Conservation (phyloP, 2,113 vertebrate species). For the Brachypodius melanocephalos region DNA sequence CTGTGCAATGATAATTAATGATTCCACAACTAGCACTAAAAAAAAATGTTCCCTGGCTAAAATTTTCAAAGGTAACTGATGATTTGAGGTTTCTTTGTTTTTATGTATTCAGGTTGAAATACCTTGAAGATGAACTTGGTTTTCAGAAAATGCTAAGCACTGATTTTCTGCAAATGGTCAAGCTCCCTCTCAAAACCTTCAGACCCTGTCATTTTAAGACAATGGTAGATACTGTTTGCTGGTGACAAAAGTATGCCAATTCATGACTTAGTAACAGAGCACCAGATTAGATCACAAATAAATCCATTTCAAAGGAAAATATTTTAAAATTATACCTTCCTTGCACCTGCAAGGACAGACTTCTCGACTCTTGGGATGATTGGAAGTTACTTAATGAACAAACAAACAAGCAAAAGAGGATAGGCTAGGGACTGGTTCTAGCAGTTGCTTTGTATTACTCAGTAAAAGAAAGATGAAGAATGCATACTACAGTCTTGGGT, state of each 20-base stretch:
- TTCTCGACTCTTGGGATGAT: not conserved
- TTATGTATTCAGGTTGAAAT: not conserved
- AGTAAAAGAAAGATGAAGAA: conserved; percentile 43
- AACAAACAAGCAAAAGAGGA: not conserved
- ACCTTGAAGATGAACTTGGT: not conserved
- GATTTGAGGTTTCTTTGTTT: not conserved
- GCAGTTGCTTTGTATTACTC: conserved; percentile 37
- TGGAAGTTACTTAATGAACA: conserved; percentile 12
- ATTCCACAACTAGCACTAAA: conserved; percentile 3
- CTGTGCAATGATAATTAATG: conserved; percentile 32
- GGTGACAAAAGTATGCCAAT: not conserved
- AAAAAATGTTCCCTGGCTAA: conserved; percentile 8
- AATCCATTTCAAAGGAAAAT: conserved; percentile 10
- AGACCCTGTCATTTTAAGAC: not conserved
- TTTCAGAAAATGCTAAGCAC: not conserved
- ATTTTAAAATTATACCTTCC: not conserved
- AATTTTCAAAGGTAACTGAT: not conserved
- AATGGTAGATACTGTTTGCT: not conserved
- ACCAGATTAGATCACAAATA: not conserved
- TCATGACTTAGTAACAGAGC: not conserved
- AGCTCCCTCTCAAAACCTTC: not conserved
- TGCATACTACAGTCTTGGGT: not conserved
- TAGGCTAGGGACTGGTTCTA: not conserved
- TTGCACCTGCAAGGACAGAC: not conserved
- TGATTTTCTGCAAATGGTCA: not conserved